Conservation (phyloP, 2,113 vertebrate species). For the Sylvicapra grimmia region DNA sequence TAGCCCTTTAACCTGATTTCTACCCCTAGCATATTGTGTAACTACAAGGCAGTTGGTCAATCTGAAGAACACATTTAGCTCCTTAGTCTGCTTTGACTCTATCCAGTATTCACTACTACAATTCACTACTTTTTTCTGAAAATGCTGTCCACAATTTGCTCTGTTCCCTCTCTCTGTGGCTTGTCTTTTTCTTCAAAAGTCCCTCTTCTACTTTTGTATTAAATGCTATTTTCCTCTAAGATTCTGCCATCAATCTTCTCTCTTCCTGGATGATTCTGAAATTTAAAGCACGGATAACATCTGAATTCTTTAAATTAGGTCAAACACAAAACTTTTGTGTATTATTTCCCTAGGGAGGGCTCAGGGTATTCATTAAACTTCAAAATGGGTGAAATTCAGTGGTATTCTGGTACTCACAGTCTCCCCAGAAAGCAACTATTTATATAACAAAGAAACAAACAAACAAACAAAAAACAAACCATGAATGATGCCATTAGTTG, state of each 20-base stretch:
- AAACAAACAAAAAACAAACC: neutral
- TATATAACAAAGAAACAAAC: neutral
- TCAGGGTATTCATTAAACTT: neutral
- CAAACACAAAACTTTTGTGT: neutral
- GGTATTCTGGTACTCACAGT: neutral
- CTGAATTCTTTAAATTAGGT: neutral
- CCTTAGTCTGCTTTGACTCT: neutral
- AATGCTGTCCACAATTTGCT: neutral
- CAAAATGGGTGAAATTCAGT: neutral
- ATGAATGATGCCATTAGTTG: neutral
- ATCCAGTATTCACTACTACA: too few relatives aligned
- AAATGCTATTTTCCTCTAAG: neutral
- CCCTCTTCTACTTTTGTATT: neutral
- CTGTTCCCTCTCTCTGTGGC: neutral
- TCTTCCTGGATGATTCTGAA: neutral
- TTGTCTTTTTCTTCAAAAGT: neutral
- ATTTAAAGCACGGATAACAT: neutral
- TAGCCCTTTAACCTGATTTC: neutral
- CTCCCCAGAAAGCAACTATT: neutral
- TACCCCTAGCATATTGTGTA: neutral
- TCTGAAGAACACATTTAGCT: neutral
- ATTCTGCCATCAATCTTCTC: neutral
- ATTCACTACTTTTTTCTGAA: neutral
- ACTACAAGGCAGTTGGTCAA: neutral
- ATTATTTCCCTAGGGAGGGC: neutral